Base-by-base conservation (phyloP, 1,140 invertebrate species). In the Vollenhovia emeryi region DNA sequence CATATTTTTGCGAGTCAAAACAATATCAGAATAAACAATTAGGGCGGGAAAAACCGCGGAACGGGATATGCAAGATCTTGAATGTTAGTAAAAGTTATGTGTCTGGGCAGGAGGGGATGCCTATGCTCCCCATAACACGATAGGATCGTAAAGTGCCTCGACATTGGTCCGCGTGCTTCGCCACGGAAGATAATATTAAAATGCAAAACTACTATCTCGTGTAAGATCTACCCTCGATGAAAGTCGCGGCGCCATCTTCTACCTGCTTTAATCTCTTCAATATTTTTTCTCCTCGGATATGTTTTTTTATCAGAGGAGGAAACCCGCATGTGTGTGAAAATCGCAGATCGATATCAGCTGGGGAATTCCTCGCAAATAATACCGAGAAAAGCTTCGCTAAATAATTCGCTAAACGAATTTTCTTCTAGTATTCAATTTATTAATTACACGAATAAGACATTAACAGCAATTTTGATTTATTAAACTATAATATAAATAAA, bases 151-250 rank as follows among this genome's bases (percentile, higher is more conserved):
- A 82, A 82, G n/a, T 69, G 48, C 8, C 27, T 43, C 24, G 27
- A 82, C 62, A 82, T 45, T 45, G 66, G 50, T 43, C 36, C 66
- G 60, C 33, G 40, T n/a, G 5, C 75, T 79, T 30, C 9, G 64
- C 48, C 36, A 45, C 36, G 24, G 55, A 57, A 69, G 64, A 80
- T 66, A 48, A 82, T 73, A 59, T 82, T 82, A 82, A 82, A 71
- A 82, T 82, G 78, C 78, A 82, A 82, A 71, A 71, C 50, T 55
- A 27, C 33, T 71, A 73, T 73, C 78, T 82, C 50, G 78, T 45
- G 68, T 82, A 52, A 82, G 52, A 73, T 82, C 68, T 82, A 71
- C 36, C 40, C 18, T 27, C 66, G 43, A n/a, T 30, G 62, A 30
- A 30, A 30, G 48, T 68, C 11, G 48, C 48, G 33, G 59, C 24